Conservation (phyloP, 2,797 vertebrate species). For the Margarornis squamiger region DNA sequence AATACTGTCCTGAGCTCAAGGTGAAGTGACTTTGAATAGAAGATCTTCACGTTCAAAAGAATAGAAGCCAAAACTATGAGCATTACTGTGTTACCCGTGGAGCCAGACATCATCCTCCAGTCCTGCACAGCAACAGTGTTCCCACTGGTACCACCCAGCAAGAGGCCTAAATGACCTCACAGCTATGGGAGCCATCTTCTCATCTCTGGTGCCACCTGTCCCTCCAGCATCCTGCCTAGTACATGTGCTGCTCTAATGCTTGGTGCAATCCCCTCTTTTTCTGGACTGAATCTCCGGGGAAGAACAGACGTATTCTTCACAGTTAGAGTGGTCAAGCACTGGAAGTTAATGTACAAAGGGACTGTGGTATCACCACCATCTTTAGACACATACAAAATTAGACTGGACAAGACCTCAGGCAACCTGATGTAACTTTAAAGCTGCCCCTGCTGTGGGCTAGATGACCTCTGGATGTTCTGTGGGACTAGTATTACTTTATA, state of each 20-base stretch:
- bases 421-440: background rate
- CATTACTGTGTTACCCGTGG: background rate
- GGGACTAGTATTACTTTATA: background rate
- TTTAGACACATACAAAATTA: background rate
- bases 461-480: background rate
- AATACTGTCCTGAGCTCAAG: background rate
- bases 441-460: background rate
- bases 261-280: background rate
- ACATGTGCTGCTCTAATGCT: rapidly evolving
- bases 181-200: background rate
- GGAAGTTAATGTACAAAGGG: background rate
- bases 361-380: background rate
- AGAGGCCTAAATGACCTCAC: background rate
- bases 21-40: background rate
- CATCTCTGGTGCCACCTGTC: background rate
- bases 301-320: background rate
- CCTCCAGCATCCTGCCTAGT: background rate
- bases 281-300: background rate
- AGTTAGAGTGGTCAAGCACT: background rate
- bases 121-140: background rate
- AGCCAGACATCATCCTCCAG: background rate
- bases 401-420: background rate
- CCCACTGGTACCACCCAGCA: background rate
- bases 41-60: background rate
- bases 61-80: background rate